Evolutionary conservation across 2,797 vertebrate species (phyloP), one percentile per base, ranked within the genome.

Genomic region (Rhinatrema bivittatum): DNA sequence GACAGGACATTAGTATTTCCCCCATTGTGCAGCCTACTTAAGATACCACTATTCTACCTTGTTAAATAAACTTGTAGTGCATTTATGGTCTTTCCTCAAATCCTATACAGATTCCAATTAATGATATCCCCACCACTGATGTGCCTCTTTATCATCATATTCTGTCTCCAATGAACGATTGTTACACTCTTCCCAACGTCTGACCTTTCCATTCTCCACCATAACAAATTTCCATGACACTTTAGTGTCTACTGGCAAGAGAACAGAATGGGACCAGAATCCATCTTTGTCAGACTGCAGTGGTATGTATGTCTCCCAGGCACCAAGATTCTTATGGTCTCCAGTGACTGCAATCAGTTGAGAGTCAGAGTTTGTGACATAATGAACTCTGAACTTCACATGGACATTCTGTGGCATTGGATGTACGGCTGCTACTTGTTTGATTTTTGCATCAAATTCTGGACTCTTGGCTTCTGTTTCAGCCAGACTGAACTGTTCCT

Each of bases 211-310:
- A 0, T 89, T 74, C 29, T 98, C 91, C 60, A 95, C 73, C 52
- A 97, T 32, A 29, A 96, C 82, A 33, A 96, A 95, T 63, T 98
- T 98, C 95, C 95, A 98, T 61, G 94, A 85, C 20, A 95, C 50
- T 20, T 61, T 76, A 27, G 68, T 80, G 54, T 92, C 85, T 2
- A 40, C 65, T 0, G 93, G 94, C 18, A 97, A 74, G 16, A 58
- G 35, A 32, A 97, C 29, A 1, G 78, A 76, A 2, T 59, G 56
- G 5, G 77, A 74, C 95, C 95, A 98, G 53, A 87, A 79, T 27
- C 91, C 91, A 1, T 87, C 84, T 39, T 84, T 75, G 36, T 66
- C 57, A 0, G 41, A 39, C 46, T 71, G 79, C 10, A 98, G 79
- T 0, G 84, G 85, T 26, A 93, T 25, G 0, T 85, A 92, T 7